Percentiles rank a stretch among this genome's conserved stretches.
phyloP scores from a whole-genome alignment of 2,113 vertebrate genomes.

The Cephalophus harveyi region DNA sequence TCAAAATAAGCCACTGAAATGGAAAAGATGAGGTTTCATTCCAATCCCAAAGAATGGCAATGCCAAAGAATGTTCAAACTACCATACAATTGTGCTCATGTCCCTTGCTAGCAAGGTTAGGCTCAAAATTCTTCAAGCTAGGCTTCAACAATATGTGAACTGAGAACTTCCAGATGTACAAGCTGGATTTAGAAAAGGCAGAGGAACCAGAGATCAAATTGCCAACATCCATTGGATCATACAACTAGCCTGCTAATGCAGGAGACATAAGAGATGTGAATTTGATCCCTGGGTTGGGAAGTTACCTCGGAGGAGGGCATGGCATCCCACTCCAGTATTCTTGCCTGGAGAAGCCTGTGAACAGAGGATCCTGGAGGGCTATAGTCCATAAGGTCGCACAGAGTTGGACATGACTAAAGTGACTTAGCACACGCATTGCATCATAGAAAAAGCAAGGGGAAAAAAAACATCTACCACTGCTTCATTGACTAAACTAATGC shows the following conservation, averaged over 20 bases:
- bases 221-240: background rate
- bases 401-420: background rate
- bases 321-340: background rate
- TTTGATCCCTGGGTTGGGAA: background rate
- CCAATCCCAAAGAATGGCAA: background rate
- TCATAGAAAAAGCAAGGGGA: background rate
- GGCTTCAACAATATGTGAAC: background rate
- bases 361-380: background rate
- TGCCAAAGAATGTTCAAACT: background rate
- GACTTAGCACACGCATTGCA: background rate
- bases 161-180: background rate
- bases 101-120: background rate
- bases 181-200: background rate
- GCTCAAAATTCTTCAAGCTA: background rate
- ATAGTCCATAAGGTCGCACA: background rate
- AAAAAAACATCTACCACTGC: background rate
- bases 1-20: background rate
- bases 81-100: background rate
- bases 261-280: background rate
- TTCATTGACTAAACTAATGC: background rate
- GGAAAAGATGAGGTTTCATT: background rate
- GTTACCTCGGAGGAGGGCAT: background rate
- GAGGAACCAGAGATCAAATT: background rate
- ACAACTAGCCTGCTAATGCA: background rate
- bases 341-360: background rate